These are phyloP conservation scores for Pedetes capensis DNA, from an alignment of 2,113 vertebrate species.

Conservation along the genomic window DNA sequence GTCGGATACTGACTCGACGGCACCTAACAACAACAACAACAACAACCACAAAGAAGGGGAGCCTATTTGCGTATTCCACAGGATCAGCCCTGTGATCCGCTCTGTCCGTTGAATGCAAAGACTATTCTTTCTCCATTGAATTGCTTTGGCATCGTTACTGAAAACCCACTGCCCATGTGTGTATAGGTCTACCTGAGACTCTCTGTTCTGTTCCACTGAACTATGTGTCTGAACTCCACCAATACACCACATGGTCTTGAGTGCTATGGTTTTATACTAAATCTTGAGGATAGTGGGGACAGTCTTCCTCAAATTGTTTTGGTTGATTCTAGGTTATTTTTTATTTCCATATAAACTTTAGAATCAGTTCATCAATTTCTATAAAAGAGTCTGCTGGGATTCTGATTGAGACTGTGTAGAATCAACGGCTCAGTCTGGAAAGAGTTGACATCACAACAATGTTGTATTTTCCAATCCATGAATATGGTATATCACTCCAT, in stretches of 20 bases:
- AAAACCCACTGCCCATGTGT: background rate
- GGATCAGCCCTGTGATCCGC: background rate
- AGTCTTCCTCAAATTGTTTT: background rate
- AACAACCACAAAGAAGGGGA: background rate
- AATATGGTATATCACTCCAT: background rate
- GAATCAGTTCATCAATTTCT: background rate
- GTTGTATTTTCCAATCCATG: background rate
- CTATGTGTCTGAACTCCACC: background rate
- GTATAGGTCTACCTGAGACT: background rate
- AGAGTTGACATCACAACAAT: background rate
- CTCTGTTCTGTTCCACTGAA: background rate
- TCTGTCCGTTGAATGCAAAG: background rate
- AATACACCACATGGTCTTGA: background rate
- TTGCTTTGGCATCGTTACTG: background rate
- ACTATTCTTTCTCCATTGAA: background rate
- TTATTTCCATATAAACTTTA: background rate
- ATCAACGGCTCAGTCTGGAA: background rate
- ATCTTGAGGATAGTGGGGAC: background rate
- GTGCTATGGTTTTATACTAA: background rate
- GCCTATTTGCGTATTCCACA: background rate
- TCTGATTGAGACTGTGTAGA: background rate
- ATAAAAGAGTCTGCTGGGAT: background rate
- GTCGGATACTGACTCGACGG: no score
- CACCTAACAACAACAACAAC: no score
- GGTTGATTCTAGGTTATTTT: background rate